phyloP scores from a whole-genome alignment of 2,113 vertebrate genomes.

The Scartelaos histophorus region DNA sequence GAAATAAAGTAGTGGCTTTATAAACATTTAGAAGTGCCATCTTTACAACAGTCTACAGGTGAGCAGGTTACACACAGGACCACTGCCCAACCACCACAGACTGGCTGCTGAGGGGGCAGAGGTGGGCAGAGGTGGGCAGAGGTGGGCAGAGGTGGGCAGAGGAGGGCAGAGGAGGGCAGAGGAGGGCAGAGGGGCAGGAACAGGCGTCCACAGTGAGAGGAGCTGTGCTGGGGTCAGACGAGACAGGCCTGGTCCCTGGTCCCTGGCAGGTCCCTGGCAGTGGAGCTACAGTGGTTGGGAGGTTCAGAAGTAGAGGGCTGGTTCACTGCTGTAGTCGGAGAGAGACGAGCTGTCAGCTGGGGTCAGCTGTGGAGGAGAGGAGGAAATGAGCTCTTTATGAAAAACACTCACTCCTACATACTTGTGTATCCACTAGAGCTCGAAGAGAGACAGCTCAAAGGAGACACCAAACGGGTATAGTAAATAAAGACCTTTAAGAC shows the following conservation, averaged over 20 bases:
- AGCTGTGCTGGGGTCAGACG: background rate
- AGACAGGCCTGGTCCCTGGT: background rate
- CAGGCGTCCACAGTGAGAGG: background rate
- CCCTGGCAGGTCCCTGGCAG: background rate
- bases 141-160: too few relatives aligned
- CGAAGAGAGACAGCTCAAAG: too few relatives aligned
- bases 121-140: background rate
- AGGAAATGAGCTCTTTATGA: too few relatives aligned
- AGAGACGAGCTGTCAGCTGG: conserved; percentile 86
- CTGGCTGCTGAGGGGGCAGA: background rate
- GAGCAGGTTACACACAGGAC: background rate
- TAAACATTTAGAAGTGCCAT: background rate
- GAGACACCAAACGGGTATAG: too few relatives aligned
- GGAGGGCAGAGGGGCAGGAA: background rate
- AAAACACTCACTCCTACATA: background rate
- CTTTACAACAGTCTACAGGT: background rate
- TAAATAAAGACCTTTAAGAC: too few relatives aligned
- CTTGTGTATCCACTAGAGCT: too few relatives aligned
- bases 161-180: background rate
- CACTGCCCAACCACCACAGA: background rate
- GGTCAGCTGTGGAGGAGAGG: conserved; percentile 81
- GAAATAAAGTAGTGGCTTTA: background rate
- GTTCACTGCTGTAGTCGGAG: conserved; percentile 93
- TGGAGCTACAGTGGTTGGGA: background rate
- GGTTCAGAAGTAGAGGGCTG: conserved; percentile 93